Evolutionary conservation across 2,797 vertebrate species (phyloP).

Genomic region (Channallabes apus): DNA sequence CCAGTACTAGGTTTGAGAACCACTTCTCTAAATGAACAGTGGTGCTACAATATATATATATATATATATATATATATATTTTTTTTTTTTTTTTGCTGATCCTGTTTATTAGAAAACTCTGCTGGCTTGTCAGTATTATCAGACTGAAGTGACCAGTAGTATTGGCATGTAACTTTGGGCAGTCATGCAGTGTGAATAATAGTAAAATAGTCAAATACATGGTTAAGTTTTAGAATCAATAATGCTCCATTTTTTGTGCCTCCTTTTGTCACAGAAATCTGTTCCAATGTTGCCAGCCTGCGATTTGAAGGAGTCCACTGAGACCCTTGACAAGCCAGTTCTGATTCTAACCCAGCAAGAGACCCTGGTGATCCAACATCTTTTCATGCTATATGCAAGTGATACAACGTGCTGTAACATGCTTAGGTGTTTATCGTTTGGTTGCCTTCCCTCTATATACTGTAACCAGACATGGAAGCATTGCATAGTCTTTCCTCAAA

Average conservation of each 20-base stretch:
- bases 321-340: neutral
- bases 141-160: neutral
- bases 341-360: neutral
- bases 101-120: neutral
- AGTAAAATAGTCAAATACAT: too few species aligned
- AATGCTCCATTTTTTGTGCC: neutral
- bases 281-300: neutral
- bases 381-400: neutral
- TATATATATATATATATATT: too few species aligned
- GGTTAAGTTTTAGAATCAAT: too few species aligned
- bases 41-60: too few species aligned
- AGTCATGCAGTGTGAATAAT: neutral
- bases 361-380: neutral
- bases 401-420: neutral
- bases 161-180: neutral
- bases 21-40: neutral
- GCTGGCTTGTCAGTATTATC: neutral
- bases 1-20: too few species aligned
- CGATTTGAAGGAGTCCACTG: neutral
- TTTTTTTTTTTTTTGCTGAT: neutral
- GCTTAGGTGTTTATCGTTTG: neutral
- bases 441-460: neutral
- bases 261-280: neutral
- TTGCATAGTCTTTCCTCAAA: neutral
- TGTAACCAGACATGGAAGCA: neutral